phyloP scores from a whole-genome alignment of 1,140 invertebrate genomes.

The Drosophila erecta region DNA sequence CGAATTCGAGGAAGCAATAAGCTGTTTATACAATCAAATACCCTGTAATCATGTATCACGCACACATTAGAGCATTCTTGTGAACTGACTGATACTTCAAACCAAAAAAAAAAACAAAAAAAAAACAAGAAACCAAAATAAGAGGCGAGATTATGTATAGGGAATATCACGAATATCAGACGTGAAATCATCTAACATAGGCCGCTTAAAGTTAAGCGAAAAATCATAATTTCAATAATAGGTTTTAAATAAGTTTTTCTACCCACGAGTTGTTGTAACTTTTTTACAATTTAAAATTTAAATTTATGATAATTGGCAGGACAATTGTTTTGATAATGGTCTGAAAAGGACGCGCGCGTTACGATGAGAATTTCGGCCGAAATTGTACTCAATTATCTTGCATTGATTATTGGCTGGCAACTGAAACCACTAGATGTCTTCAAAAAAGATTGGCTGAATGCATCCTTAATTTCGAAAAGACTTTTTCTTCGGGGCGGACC shows the following conservation, averaged over 20 bases:
- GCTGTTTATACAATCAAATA: slow-evolving; percentile 74
- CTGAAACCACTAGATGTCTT: slow-evolving; percentile 78
- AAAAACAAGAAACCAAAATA: slow-evolving; percentile 16
- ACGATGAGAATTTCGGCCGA: slow-evolving; percentile 41
- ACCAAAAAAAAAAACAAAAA: slow-evolving; percentile 25
- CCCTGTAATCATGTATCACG: slow-evolving; percentile 14
- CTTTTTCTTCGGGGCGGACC: slow-evolving; percentile 53
- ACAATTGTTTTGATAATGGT: slow-evolving; percentile 69
- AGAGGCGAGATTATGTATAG: slow-evolving; percentile 19
- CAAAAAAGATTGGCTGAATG: slow-evolving; percentile 68
- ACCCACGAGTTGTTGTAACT: slow-evolving; percentile 74
- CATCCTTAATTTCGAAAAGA: slow-evolving; percentile 71
- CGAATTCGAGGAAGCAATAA: slow-evolving; percentile 56
- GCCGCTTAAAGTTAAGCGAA: slow-evolving; percentile 53
- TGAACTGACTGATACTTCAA: slow-evolving; percentile 49
- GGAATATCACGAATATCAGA: slow-evolving; percentile 17
- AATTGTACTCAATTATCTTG: slow-evolving; percentile 68
- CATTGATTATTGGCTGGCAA: slow-evolving; percentile 48
- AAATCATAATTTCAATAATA: slow-evolving; percentile 74
- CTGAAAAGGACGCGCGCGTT: neutral
- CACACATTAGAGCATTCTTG: slow-evolving; percentile 33
- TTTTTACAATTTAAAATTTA: slow-evolving; percentile 76
- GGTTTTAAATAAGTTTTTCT: slow-evolving; percentile 82
- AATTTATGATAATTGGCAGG: slow-evolving; percentile 72
- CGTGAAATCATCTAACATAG: slow-evolving; percentile 43